Evolutionary conservation across 2,797 vertebrate species (phyloP), one percentile per base, ranked within the genome.

Genomic region (Buphagus erythrorhynchus): DNA sequence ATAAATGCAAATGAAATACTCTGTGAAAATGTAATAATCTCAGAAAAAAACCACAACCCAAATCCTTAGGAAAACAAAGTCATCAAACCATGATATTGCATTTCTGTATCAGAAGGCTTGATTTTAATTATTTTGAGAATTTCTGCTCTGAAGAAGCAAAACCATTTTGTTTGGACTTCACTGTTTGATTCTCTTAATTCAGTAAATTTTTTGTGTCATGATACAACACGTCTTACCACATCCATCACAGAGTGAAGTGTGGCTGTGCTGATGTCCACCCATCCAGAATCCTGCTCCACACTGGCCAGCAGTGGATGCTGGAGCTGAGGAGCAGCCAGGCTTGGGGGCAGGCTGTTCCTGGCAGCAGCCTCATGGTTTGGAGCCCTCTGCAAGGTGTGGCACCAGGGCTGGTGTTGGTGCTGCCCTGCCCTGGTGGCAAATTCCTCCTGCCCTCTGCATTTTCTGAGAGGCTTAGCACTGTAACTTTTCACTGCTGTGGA

Each of bases 341-440:
- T 9, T 20, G 5, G 18, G 49, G 9, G 16, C 7, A 42, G 3
- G 26, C 18, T 25, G 5, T 5, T 83, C 17, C 65, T 12, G 12
- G 72, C 38, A n/a, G n/a, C 59, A 91, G 16, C 25, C 19, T 73
- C 2, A 0, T 0, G 2, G 8, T 38, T 43, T 5, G 11, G 46
- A 91, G 33, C 36, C 38, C 54, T 58, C 25, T 1, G 0, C 6
- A 18, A 14, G 54, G 9, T 31, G 21, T 0, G 1, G 29, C 24
- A 22, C 19, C 0, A 0, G 38, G 61, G 11, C 6, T 62, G 51
- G 6, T 69, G 51, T 28, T 46, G 1, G 2, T 33, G 68, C 42
- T 91, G 40, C 36, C 58, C 24, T 57, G 63, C 15, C 0, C 0
- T 15, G 42, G 25, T n/a, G 36, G 13, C 9, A 1, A 55, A 88